These are phyloP conservation scores for Cassiopea andromeda DNA, from an alignment of 30 jellyfish, hydroid and myxozoan genomes.

Conservation along the genomic window DNA sequence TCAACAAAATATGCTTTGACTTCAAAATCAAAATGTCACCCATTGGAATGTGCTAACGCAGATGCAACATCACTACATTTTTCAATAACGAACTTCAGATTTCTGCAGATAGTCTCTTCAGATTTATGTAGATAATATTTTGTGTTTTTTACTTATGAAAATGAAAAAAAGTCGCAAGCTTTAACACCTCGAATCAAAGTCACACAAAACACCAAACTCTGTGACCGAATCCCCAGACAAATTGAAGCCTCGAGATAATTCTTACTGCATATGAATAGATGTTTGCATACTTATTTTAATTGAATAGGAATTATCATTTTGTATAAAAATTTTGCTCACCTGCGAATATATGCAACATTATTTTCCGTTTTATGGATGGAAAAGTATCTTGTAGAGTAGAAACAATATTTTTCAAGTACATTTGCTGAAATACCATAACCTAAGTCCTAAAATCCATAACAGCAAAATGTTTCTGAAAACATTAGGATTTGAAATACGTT, in stretches of 20 bases:
- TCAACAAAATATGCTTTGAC: no score
- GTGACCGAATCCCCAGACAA: not conserved
- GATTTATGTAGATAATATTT: no score
- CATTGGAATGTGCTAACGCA: no score
- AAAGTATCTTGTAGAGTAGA: not conserved
- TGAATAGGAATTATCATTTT: not conserved
- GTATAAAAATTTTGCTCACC: not conserved
- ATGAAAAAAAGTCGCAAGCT: no score
- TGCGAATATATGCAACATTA: not conserved
- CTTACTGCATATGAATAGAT: not conserved
- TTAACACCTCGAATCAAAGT: no score
- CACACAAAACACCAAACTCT: no score
- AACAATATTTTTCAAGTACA: not conserved
- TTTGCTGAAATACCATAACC: not conserved
- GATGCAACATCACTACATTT: no score
- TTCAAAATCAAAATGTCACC: no score
- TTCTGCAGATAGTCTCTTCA: no score
- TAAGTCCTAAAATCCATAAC: constrained; percentile 6
- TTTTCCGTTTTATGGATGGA: constrained; percentile 1
- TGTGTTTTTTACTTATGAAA: no score
- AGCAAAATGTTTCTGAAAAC: not conserved
- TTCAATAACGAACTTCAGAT: no score
- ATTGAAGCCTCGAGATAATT: not conserved
- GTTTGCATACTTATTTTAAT: not conserved
- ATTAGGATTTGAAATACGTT: constrained; percentile 64